Percentiles rank a stretch among this genome's conserved stretches.
phyloP scores from a whole-genome alignment of 2,888 invertebrate genomes.

The Tipula lateralis region DNA sequence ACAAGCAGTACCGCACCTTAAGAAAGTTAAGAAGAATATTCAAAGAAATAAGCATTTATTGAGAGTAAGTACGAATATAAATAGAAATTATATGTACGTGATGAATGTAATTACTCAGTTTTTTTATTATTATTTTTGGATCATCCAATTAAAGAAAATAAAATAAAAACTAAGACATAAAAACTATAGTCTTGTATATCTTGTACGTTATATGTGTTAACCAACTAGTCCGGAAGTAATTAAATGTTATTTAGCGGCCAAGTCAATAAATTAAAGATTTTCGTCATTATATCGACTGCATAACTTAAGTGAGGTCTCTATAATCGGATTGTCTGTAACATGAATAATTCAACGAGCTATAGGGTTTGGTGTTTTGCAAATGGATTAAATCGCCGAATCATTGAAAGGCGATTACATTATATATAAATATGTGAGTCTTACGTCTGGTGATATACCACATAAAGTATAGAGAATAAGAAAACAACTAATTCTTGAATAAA shows the following conservation, averaged over 20 bases:
- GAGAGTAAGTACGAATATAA: not conserved
- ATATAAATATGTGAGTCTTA: not conserved
- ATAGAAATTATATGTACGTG: not conserved
- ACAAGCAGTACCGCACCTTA: conserved; percentile 24
- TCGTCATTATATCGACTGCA: not conserved
- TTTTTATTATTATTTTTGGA: not conserved
- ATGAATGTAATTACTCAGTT: not conserved
- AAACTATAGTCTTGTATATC: not conserved
- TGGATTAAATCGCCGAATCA: not conserved
- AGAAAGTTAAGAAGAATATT: too few species aligned
- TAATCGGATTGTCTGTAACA: not conserved
- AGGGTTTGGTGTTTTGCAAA: not conserved
- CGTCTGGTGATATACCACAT: not conserved
- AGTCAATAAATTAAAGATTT: not conserved
- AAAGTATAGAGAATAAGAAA: not conserved
- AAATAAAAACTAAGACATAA: not conserved
- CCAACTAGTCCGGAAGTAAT: not conserved
- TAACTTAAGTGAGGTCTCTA: not conserved
- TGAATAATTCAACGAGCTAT: not conserved
- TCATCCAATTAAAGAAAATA: not conserved
- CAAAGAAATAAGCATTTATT: not conserved
- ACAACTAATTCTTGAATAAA: conserved; percentile 6
- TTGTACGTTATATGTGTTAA: not conserved
- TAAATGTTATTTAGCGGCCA: not conserved
- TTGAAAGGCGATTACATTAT: not conserved